These are phyloP conservation scores for Drosophila yooni DNA, from an alignment of 2,888 invertebrate species.

Conservation along the genomic window DNA sequence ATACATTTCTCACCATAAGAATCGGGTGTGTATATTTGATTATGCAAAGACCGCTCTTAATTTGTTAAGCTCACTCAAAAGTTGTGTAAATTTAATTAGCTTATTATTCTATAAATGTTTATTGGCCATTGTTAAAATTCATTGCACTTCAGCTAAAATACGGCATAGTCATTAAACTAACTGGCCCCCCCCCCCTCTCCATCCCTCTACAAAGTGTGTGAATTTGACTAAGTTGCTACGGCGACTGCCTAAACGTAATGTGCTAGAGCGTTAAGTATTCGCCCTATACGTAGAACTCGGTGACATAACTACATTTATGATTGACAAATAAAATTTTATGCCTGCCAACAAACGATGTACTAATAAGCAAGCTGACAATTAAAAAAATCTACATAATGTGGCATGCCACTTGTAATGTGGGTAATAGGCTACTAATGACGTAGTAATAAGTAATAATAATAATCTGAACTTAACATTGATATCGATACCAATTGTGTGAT, in stretches of 20 bases:
- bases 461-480: not conserved
- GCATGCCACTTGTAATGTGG: not conserved
- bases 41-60: conserved; percentile 55
- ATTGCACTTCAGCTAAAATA: conserved; percentile 43
- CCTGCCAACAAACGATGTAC: conserved; percentile 7
- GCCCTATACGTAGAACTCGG: conserved; percentile 10
- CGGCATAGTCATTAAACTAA: conserved; percentile 36
- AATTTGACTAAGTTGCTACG: conserved; percentile 17
- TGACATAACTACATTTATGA: conserved; percentile 29
- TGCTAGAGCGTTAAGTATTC: conserved; percentile 30
- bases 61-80: conserved; percentile 46
- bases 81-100: conserved; percentile 60
- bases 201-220: conserved; percentile 1
- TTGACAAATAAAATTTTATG: conserved; percentile 31
- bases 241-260: conserved; percentile 11
- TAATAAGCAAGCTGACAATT: not conserved
- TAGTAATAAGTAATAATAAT: too few species aligned
- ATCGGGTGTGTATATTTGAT: conserved; percentile 25
- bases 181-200: not conserved
- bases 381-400: not conserved
- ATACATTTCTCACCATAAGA: not conserved
- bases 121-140: conserved; percentile 55
- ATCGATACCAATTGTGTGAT: not conserved
- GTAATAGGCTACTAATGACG: not conserved
- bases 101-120: conserved; percentile 59